These are phyloP conservation scores for Nasonia oneida DNA, from an alignment of 2,888 invertebrate genomes.

Conservation along the genomic window DNA sequence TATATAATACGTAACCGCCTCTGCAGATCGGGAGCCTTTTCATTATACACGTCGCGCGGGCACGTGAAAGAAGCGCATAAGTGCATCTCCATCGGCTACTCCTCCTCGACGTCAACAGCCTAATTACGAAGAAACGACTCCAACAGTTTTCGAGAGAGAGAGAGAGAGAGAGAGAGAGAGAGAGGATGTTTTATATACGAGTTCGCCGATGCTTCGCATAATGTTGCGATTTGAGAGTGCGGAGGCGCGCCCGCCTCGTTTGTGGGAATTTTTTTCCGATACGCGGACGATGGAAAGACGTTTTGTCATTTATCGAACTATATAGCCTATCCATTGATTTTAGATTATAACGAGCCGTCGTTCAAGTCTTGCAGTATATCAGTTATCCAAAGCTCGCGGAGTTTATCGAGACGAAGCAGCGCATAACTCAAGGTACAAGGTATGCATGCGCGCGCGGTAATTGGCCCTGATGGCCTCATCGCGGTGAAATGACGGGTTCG, in stretches of 20 bases:
- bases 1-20: neutral
- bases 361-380: no score
- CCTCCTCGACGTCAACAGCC: slow-evolving; percentile 21
- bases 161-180: no score
- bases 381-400: neutral
- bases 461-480: slow-evolving; percentile 2
- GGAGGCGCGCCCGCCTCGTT: neutral
- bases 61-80: neutral
- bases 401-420: neutral
- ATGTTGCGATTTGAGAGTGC: neutral
- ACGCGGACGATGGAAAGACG: neutral
- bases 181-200: neutral
- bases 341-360: no score
- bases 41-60: neutral
- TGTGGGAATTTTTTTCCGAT: neutral
- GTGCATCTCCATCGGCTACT: neutral
- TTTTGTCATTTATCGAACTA: no score
- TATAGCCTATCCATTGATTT: no score
- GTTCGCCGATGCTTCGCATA: neutral
- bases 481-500: slow-evolving; percentile 23
- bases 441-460: neutral
- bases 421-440: neutral
- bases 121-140: slow-evolving; percentile 8
- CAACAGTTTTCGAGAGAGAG: neutral
- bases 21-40: neutral